Evolutionary conservation across 1,140 invertebrate genomes (phyloP).

Genomic region (Brachionus asplanchnoidis): DNA sequence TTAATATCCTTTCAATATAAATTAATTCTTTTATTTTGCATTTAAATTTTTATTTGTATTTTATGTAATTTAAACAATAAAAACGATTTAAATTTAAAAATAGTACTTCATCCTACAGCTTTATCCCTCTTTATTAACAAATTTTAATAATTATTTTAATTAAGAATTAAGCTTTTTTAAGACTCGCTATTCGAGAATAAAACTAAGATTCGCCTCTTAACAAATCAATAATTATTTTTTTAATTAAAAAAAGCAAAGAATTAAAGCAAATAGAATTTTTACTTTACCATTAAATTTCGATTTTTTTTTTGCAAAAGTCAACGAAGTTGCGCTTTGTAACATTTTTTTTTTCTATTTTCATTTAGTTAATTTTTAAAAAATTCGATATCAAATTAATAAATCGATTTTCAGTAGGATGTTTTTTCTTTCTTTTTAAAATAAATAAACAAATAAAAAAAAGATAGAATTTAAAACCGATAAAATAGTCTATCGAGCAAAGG

Average conservation of each 20-base stretch:
- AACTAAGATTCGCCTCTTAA: not conserved
- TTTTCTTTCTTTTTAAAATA: not conserved
- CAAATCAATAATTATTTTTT: not conserved
- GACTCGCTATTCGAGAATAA: not conserved
- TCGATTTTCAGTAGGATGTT: not conserved
- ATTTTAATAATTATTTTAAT: not conserved
- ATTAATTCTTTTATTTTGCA: slow-evolving; percentile 17
- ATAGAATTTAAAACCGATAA: not conserved
- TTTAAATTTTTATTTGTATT: slow-evolving; percentile 24
- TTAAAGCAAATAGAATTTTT: not conserved
- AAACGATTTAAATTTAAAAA: not conserved
- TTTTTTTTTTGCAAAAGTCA: not conserved
- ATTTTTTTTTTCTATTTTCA: not conserved
- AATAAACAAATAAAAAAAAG: not conserved
- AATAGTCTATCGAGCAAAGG: not conserved
- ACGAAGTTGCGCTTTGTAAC: not conserved
- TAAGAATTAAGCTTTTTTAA: not conserved
- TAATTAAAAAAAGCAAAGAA: not conserved
- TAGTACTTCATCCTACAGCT: not conserved
- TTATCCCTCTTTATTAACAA: not conserved
- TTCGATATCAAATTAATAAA: not conserved
- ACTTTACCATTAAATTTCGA: not conserved
- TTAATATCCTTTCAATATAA: not conserved
- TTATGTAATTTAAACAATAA: not conserved
- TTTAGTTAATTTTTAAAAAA: not conserved